Evolutionary conservation across 2,113 vertebrate species (phyloP), one percentile per base, ranked within the genome.

Genomic region (Indicator maculatus): DNA sequence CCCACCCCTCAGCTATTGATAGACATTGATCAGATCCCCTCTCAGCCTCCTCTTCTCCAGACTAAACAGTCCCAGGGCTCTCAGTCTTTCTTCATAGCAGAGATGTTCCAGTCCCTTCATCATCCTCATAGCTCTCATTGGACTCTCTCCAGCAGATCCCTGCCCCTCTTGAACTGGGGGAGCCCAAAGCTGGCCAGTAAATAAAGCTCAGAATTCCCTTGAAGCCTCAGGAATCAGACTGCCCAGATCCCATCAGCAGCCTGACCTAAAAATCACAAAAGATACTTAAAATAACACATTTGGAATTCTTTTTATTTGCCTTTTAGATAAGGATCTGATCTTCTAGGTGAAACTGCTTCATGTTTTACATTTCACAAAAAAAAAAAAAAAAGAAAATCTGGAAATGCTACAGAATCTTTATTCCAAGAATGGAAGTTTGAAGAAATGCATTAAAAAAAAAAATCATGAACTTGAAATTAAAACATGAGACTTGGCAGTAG

Each of bases 401-500:
- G 76, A 95, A 88, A 94, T 92, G 80, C 78, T 86, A 90, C 38
- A 83, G 90, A 90, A 77, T 93, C 86, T 92, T 96, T 96, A 83
- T 88, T 96, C 86, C 93, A 92, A 94, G 88, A 88, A 77, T 96
- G 65, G 90, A 93, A 94, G 52, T 92, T 94, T 74, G 81, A 88
- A 74, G 69, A 92, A 96, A 96, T 88, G 92, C 90, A 93, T 92
- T 86, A 47, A 47, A 47, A 47, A 47, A 47, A 47, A 47, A 47
- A 47, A 93, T 90, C 90, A 81, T 78, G 58, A 94, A 92, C 53
- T 96, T 93, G 66, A 96, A 96, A 96, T 95, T 96, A 86, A 96
- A 96, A 95, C 86, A 96, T 93, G 86, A 96, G 76, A 90, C 47
- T 96, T 96, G 96, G 96, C 96, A 94, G 88, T 52, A 85, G 61